Base-by-base conservation (phyloP, 2,888 invertebrate species). In the Archips xylosteana region DNA sequence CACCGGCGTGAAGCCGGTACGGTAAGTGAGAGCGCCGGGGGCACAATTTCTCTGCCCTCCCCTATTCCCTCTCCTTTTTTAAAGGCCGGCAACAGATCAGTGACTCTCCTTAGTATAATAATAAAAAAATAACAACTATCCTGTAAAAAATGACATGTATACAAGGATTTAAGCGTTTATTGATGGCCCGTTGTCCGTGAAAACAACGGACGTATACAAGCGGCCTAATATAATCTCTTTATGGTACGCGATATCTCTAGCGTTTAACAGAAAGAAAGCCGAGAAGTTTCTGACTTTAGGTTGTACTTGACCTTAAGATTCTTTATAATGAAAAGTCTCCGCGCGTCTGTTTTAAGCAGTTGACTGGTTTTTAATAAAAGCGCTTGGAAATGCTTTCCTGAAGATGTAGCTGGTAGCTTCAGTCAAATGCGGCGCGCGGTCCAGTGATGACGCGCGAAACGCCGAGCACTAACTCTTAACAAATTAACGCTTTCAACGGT, bases 301-400 rank as follows among this genome's bases (percentile, higher is more conserved):
- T 57, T 49, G 62, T 62, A 42, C 36, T 54, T 63, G 57, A 62
- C 32, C 57, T 68, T 57, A 59, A 39, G 34, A 54, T 8, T 15
- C 47, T 62, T n/a, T 61, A 34, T 57, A 62, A 67, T 67, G 66
- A 71, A 57, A 72, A 68, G 59, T 63, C 51, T 66, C 42, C 51
- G 45, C 63, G 57, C 47, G 36, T 69, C 65, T 70, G 74, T 65
- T 54, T 42, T 51, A 60, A 65, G 45, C 74, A 69, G 74, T 70
- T 74, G 51, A 61, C 60, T 72, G 60, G 54, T 45, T 74, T 74
- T 72, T 68, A 68, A 74, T 70, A 65, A 65, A 69, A 65, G 34
- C 64, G 70, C 51, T 62, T 61, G 8, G 12, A 59, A 65, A 60
- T 39, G 60, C 60, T 39, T 49, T 49, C 36, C 34, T 36, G 51